These are phyloP conservation scores for Archilochus colubris DNA, from an alignment of 2,113 vertebrate genomes.

Conservation along the genomic window DNA sequence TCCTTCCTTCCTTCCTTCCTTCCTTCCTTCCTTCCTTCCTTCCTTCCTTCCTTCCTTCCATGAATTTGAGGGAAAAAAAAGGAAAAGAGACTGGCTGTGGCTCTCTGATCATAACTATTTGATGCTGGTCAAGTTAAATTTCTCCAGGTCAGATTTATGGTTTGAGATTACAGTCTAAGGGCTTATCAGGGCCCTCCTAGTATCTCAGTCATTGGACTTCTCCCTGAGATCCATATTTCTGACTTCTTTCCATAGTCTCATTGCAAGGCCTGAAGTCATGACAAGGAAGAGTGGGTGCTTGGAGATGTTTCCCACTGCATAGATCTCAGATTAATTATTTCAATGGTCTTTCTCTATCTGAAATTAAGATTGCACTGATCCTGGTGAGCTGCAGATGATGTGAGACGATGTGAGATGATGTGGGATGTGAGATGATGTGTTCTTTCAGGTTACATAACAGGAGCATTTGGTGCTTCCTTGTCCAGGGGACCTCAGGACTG, in stretches of 20 bases:
- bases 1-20: too few relatives aligned
- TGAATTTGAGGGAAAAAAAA: not conserved
- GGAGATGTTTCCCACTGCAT: not conserved
- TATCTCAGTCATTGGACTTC: not conserved
- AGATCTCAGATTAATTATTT: not conserved
- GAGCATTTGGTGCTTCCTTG: not conserved
- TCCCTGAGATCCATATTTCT: not conserved
- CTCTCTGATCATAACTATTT: not conserved
- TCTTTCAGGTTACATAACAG: not conserved
- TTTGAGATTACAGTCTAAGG: not conserved
- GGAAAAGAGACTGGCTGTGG: fast-evolving
- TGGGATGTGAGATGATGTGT: too few relatives aligned
- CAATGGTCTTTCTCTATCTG: not conserved
- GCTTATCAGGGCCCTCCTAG: not conserved
- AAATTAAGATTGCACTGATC: not conserved
- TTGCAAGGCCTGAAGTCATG: not conserved
- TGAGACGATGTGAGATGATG: not conserved
- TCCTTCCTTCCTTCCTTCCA: too few relatives aligned
- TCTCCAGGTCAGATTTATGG: not conserved
- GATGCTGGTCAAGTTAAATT: not conserved
- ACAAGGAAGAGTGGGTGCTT: not conserved
- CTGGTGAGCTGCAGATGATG: not conserved
- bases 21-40: too few relatives aligned
- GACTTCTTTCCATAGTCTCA: not conserved
- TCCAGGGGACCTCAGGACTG: not conserved